phyloP scores from a whole-genome alignment of 2,797 vertebrate genomes.

The Buphagus erythrorhynchus region DNA sequence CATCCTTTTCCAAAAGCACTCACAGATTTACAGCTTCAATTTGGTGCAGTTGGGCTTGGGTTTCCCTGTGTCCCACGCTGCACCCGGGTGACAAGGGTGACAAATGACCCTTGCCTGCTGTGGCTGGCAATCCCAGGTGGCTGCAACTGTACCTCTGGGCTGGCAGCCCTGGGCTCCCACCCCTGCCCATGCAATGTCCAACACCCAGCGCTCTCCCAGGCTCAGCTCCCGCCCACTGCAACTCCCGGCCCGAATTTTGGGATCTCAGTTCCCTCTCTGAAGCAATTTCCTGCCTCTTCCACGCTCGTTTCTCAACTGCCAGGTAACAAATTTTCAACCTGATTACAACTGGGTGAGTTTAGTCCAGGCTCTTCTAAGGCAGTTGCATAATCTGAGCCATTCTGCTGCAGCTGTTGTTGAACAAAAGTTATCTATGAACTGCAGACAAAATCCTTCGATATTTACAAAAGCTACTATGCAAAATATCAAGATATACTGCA shows the following conservation, averaged over 20 bases:
- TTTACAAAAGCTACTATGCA: constrained; percentile 46
- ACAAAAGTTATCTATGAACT: constrained; percentile 47
- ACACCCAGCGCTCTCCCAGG: background rate
- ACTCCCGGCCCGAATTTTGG: background rate
- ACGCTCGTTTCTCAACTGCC: constrained; percentile 34
- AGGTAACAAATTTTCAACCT: constrained; percentile 43
- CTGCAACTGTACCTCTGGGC: constrained; percentile 28
- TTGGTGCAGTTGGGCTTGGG: background rate
- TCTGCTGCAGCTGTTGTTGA: constrained; percentile 35
- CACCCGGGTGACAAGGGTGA: no score
- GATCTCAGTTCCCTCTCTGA: constrained; percentile 4
- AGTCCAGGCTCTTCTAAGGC: background rate
- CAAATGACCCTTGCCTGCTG: constrained; percentile 4
- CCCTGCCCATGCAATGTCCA: background rate
- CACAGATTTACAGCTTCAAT: background rate
- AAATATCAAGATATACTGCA: constrained; percentile 22
- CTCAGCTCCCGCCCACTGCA: background rate
- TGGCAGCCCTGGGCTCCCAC: background rate
- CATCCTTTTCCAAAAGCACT: background rate
- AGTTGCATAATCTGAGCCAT: background rate
- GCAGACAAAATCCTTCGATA: constrained; percentile 31
- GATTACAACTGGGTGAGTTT: constrained; percentile 13
- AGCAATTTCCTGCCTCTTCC: constrained; percentile 49
- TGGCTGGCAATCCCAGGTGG: background rate
- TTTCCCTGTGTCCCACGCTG: background rate